Evolutionary conservation across 2,888 invertebrate genomes (phyloP).

Genomic region (Harpagoxenus sublaevis): DNA sequence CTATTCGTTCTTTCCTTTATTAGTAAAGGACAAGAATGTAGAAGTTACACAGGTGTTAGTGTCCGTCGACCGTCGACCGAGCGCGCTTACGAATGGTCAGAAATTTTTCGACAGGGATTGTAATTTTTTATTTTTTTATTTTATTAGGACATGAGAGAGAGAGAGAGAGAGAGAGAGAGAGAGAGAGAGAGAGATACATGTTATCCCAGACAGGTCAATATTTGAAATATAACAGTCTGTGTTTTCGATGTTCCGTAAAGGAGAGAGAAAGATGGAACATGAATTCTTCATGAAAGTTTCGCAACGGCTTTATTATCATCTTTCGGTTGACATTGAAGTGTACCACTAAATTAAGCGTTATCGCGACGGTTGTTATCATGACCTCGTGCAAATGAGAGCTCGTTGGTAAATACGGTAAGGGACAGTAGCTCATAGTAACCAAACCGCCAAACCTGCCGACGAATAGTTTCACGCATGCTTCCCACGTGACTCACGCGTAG

Average conservation of each 20-base stretch:
- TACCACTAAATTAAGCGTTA: neutral
- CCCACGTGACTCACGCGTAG: conserved; percentile 82
- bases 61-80: neutral
- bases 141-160: neutral
- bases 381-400: neutral
- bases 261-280: neutral
- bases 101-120: neutral
- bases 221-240: neutral
- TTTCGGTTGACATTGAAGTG: neutral
- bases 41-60: neutral
- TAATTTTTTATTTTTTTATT: neutral
- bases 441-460: conserved; percentile 69
- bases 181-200: too few species aligned
- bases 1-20: conserved; percentile 29
- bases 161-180: too few species aligned
- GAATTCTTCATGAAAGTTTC: neutral
- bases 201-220: neutral
- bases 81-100: neutral
- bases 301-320: neutral
- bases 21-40: conserved; percentile 26
- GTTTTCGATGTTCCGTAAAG: neutral
- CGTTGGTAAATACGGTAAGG: neutral
- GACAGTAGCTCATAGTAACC: conserved; percentile 27
- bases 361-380: conserved; percentile 14
- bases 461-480: conserved; percentile 79